phyloP scores from a whole-genome alignment of 2,888 invertebrate genomes.

The Lasioglossum lativentre region DNA sequence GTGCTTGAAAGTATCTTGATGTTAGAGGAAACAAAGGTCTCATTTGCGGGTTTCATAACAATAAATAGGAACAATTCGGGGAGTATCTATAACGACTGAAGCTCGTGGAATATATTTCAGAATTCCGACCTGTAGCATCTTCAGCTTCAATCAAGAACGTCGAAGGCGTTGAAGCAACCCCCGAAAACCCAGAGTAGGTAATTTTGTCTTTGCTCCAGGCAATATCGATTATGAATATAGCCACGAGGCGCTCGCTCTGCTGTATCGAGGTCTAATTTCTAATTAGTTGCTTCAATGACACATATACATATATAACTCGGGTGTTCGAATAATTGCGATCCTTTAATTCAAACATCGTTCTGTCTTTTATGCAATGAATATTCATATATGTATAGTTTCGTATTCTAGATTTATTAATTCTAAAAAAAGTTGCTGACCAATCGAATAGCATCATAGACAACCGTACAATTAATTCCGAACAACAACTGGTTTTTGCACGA shows the following conservation, averaged over 20 bases:
- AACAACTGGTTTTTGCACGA: not conserved
- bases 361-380: not conserved
- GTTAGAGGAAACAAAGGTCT: not conserved
- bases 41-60: not conserved
- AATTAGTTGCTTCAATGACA: not conserved
- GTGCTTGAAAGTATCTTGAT: not conserved
- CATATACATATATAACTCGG: not conserved
- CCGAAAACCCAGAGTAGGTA: conserved; percentile 1
- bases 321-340: not conserved
- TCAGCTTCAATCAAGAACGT: conserved; percentile 4
- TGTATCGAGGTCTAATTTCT: conserved; percentile 13
- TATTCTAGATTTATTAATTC: not conserved
- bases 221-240: conserved; percentile 12
- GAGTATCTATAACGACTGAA: not conserved
- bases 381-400: too few species aligned
- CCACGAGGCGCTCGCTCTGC: not conserved
- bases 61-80: not conserved
- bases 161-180: conserved; percentile 9
- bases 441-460: not conserved
- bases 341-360: not conserved
- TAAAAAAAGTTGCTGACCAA: not conserved
- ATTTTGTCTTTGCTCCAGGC: not conserved
- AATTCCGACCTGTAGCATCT: not conserved
- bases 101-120: not conserved
- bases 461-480: too few species aligned